Evolutionary conservation across 1,140 invertebrate species (phyloP).

Genomic region (Dufourea novaeangliae): DNA sequence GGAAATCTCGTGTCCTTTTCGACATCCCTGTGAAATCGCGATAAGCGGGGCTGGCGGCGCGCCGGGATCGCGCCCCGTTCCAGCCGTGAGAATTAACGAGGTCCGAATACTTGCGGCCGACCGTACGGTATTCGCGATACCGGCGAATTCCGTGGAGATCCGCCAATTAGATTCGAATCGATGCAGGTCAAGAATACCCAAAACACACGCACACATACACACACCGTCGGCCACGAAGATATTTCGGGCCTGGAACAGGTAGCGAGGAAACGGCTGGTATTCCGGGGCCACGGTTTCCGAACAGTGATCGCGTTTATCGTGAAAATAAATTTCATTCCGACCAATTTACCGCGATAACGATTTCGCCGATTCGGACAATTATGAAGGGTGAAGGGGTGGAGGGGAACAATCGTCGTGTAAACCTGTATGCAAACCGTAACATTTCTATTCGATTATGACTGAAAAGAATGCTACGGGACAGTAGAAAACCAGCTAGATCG

Average conservation of each 20-base stretch:
- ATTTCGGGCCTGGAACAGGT: constrained; percentile 36
- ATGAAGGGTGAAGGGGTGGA: too few relatives aligned
- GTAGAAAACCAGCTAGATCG: not conserved
- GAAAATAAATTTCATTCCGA: not conserved
- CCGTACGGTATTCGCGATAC: constrained; percentile 58
- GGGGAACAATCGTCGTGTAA: constrained; percentile 1
- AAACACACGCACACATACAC: too few relatives aligned
- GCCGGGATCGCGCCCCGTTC: constrained; percentile 46
- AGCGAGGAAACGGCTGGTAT: constrained; percentile 15
- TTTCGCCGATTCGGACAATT: not conserved
- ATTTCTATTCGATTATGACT: too few relatives aligned
- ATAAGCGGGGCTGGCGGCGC: constrained; percentile 2
- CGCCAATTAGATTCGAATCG: constrained; percentile 62
- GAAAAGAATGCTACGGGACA: too few relatives aligned
- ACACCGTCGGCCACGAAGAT: constrained; percentile 17
- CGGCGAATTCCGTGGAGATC: constrained; percentile 48
- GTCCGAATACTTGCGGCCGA: constrained; percentile 71
- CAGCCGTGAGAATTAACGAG: constrained; percentile 75
- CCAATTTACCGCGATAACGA: constrained; percentile 30
- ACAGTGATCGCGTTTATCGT: not conserved
- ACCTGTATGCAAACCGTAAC: too few relatives aligned
- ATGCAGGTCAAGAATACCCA: constrained; percentile 55
- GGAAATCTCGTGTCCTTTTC: constrained; percentile 50
- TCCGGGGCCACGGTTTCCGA: not conserved
- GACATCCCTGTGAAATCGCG: constrained; percentile 55